Base-by-base conservation (phyloP, 2,113 vertebrate species). In the Hyperopisus bebe region DNA sequence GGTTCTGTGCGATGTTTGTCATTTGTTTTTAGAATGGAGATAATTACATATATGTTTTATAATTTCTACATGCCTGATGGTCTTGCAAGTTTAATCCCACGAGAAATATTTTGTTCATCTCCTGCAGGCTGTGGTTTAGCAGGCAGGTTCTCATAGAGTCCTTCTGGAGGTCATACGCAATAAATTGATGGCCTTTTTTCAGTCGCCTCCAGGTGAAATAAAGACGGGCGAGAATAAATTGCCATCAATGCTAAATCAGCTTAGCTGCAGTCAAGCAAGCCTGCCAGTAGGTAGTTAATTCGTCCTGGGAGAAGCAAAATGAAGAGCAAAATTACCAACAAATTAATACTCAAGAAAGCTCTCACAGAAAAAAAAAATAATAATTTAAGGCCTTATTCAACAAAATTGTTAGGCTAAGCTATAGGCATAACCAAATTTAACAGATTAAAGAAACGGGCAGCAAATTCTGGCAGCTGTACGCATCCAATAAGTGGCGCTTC, bases 331-430 rank as follows among this genome's bases (percentile, higher is more conserved):
- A 80, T 80, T 42, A 80, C 39, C 74, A 80, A 42, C 74, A 80
- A 80, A 80, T 80, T 80, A 80, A 80, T 80, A 80, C 35, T 80
- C 74, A 19, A 80, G 74, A 80, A 35, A 80, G 31, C 74, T 2
- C 35, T 17, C 35, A 80, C 35, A 42, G 6, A 19, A 80, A 77
- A 39, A 62, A 58, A n/a, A 62, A 27, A 55, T 0, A 6, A 77
- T 77, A 77, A 77, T 39, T 80, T 80, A 80, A 80, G 31, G 74
- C 74, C 35, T 35, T 42, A 80, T 80, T 80, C 74, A 80, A 80
- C 74, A 80, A 80, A 70, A 35, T 80, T 80, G 74, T 80, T 42
- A 80, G 74, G 74, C 74, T 80, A 80, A 80, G 74, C 74, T 80
- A 42, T 15, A 80, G 31, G 35, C 35, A 15, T 80, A 80, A 19